A percentile compares a stretch with the other conserved stretches of the same genome.
Evolutionary conservation across 1,140 invertebrate species (phyloP).

Genomic region (Philopotamus ludificatus): DNA sequence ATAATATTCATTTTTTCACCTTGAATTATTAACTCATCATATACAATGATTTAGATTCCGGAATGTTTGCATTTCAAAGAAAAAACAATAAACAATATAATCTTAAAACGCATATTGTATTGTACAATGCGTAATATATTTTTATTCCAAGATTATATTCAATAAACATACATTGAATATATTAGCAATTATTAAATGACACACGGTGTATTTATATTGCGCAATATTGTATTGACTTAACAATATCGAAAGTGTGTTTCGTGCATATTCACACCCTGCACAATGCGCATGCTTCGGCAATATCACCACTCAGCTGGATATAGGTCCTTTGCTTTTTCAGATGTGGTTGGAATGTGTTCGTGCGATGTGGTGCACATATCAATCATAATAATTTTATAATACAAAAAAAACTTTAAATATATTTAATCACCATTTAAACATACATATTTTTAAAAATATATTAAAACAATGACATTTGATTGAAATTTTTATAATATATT

Average conservation of each 20-base stretch:
- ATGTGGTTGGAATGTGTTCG: not conserved
- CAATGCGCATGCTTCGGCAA: not conserved
- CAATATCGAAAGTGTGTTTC: not conserved
- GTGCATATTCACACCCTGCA: not conserved
- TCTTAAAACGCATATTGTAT: not conserved
- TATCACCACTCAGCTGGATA: not conserved
- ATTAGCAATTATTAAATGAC: not conserved
- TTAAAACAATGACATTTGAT: too few relatives aligned
- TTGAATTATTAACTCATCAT: too few relatives aligned
- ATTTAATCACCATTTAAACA: too few relatives aligned
- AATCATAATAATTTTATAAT: not conserved
- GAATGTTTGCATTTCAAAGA: too few relatives aligned
- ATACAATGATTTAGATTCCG: too few relatives aligned
- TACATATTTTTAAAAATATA: too few relatives aligned
- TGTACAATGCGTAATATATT: not conserved
- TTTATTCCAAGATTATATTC: too few relatives aligned
- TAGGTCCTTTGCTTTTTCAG: not conserved
- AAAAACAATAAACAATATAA: too few relatives aligned
- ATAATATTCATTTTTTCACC: too few relatives aligned
- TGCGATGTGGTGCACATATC: not conserved
- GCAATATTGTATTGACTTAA: not conserved
- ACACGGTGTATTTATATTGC: not conserved
- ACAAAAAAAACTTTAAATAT: not conserved
- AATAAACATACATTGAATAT: too few relatives aligned
- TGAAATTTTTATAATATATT: not conserved